A percentile compares a stretch with the other conserved stretches of the same genome.
These are phyloP conservation scores for Crenichthys baileyi DNA, from an alignment of 2,797 vertebrate species.

Conservation along the genomic window DNA sequence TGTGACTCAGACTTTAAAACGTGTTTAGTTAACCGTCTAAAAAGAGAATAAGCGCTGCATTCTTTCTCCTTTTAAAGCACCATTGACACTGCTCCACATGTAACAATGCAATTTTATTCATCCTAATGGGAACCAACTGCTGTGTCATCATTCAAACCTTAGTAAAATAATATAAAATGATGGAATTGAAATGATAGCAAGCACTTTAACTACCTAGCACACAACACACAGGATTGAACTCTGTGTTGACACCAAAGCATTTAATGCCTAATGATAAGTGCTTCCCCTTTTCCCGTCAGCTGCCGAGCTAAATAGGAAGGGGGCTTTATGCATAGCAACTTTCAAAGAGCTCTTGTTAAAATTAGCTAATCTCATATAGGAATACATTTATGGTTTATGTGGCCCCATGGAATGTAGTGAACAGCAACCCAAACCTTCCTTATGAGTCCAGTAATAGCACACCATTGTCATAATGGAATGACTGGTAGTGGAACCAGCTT, in stretches of 20 bases:
- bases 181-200: conserved; percentile 7
- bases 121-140: background rate
- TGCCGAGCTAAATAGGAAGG: conserved; percentile 8
- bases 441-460: conserved; percentile 52
- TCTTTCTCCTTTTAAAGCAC: conserved; percentile 27
- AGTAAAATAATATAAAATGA: conserved; percentile 7
- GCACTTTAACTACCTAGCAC: conserved; percentile 27
- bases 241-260: conserved; percentile 53
- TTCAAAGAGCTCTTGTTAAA: conserved; percentile 30
- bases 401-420: conserved; percentile 17
- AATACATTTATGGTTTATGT: conserved; percentile 30
- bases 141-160: background rate
- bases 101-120: background rate
- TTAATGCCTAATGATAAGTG: conserved; percentile 29
- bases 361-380: conserved; percentile 32
- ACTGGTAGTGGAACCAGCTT: conserved; percentile 65
- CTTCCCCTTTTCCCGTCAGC: conserved; percentile 12
- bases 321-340: conserved; percentile 8
- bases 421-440: conserved; percentile 53
- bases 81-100: background rate
- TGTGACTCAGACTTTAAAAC: conserved; percentile 63
- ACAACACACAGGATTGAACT: conserved; percentile 22
- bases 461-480: conserved; percentile 55
- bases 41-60: conserved; percentile 48
- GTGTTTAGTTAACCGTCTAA: conserved; percentile 63